Conservation (phyloP, 2,888 invertebrate species). For the Aspidapion aeneum region DNA sequence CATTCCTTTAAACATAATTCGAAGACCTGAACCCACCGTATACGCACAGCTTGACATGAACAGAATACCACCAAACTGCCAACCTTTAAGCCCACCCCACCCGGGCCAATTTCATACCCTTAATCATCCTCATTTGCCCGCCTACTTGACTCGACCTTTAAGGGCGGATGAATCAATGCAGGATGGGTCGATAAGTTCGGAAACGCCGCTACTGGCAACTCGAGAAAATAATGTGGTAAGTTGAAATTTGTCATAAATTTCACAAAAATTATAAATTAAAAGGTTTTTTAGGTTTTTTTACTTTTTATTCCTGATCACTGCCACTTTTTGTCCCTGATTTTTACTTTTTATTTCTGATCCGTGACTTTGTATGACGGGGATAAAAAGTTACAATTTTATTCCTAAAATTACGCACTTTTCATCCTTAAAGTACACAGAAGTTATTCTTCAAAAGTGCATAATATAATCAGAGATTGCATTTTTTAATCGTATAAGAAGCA, state of each 20-base stretch:
- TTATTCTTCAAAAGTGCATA: too few species aligned
- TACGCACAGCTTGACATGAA: constrained; percentile 55
- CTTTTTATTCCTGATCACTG: background rate
- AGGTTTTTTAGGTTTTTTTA: too few species aligned
- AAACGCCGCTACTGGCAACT: constrained; percentile 44
- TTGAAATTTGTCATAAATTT: constrained; percentile 30
- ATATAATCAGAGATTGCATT: too few species aligned
- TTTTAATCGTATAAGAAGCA: background rate
- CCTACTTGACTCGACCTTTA: constrained; percentile 42
- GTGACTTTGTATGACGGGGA: too few species aligned
- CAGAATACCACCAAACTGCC: constrained; percentile 38
- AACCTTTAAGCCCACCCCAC: constrained; percentile 45
- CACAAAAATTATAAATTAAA: background rate
- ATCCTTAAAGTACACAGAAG: background rate
- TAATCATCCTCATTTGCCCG: constrained; percentile 43
- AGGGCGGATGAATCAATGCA: constrained; percentile 41
- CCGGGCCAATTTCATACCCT: constrained; percentile 46
- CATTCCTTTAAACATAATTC: constrained; percentile 47
- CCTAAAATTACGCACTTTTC: background rate
- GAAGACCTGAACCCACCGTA: constrained; percentile 52
- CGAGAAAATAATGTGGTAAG: constrained; percentile 39
- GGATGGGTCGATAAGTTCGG: constrained; percentile 41
- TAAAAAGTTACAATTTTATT: too few species aligned
- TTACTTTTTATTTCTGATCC: too few species aligned
- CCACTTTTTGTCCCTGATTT: too few species aligned